These are phyloP conservation scores for Nothoprocta perdicaria DNA, from an alignment of 2,113 vertebrate genomes.

Conservation along the genomic window DNA sequence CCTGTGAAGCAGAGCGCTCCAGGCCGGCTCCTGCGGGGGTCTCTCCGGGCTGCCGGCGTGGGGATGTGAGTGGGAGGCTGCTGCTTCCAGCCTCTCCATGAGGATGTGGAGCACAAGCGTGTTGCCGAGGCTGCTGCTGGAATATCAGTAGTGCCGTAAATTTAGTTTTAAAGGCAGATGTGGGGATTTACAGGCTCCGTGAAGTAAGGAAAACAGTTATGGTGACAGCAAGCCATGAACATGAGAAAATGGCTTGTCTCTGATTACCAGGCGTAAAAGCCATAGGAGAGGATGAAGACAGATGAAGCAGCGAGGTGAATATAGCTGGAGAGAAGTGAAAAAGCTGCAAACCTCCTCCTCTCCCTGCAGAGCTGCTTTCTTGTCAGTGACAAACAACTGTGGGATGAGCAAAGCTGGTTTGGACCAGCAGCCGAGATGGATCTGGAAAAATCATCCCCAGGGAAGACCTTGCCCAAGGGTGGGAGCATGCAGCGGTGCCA, in stretches of 20 bases:
- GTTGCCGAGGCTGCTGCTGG: background rate
- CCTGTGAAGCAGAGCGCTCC: background rate
- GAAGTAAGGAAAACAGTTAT: background rate
- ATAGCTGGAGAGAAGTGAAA: background rate
- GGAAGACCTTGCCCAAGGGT: background rate
- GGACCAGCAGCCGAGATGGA: slow-evolving; percentile 46
- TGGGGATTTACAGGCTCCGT: background rate
- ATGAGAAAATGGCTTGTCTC: slow-evolving; percentile 35
- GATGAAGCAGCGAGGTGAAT: background rate
- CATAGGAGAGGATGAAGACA: background rate
- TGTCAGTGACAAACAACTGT: slow-evolving; percentile 35
- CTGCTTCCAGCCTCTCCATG: background rate
- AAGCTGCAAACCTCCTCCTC: slow-evolving; percentile 54
- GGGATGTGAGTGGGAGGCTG: background rate
- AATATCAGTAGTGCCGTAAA: background rate
- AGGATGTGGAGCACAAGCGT: background rate
- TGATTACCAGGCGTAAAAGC: background rate
- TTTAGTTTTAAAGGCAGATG: background rate
- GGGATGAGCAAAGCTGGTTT: slow-evolving; percentile 61
- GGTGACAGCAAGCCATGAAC: background rate
- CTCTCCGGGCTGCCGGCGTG: background rate
- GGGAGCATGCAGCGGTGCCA: background rate
- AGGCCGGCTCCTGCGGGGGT: background rate
- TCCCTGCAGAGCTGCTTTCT: slow-evolving; percentile 61
- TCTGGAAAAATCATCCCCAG: slow-evolving; percentile 21